Evolutionary conservation across 2,888 invertebrate genomes (phyloP).

Genomic region (Thalpophila matura): DNA sequence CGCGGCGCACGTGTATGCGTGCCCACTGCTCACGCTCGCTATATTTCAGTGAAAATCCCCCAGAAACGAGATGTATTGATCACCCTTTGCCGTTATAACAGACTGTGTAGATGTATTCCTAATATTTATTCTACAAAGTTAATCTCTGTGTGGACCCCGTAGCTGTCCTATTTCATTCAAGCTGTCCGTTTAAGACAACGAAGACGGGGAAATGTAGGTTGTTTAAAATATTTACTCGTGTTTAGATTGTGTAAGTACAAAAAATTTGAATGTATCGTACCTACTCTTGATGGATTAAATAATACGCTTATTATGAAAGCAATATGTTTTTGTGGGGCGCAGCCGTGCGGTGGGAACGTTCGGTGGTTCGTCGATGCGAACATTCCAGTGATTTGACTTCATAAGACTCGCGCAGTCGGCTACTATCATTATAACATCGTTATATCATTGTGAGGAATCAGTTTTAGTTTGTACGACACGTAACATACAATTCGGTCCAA

Average conservation of each 20-base stretch:
- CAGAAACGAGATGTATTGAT: slow-evolving; percentile 70
- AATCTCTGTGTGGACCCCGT: slow-evolving; percentile 79
- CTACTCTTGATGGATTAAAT: slow-evolving; percentile 79
- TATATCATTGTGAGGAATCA: slow-evolving; percentile 46
- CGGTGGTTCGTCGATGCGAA: slow-evolving; percentile 73
- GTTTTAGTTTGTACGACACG: slow-evolving; percentile 65
- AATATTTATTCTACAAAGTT: slow-evolving; percentile 77
- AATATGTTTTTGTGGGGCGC: slow-evolving; percentile 80
- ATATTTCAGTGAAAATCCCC: slow-evolving; percentile 64
- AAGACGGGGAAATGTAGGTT: slow-evolving; percentile 87
- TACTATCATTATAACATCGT: slow-evolving; percentile 31
- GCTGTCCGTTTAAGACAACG: slow-evolving; percentile 88
- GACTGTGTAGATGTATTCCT: slow-evolving; percentile 86
- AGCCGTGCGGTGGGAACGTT: slow-evolving; percentile 75
- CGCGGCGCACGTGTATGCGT: slow-evolving; percentile 33
- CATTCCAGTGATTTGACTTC: slow-evolving; percentile 82
- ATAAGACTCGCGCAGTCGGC: slow-evolving; percentile 52
- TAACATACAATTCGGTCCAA: slow-evolving; percentile 68
- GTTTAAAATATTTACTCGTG: slow-evolving; percentile 84
- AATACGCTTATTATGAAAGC: slow-evolving; percentile 84
- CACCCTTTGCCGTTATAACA: slow-evolving; percentile 79
- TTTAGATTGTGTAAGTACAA: slow-evolving; percentile 88
- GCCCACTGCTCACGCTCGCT: slow-evolving; percentile 1
- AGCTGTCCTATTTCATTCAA: slow-evolving; percentile 75
- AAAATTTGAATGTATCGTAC: slow-evolving; percentile 82